phyloP scores from a whole-genome alignment of 2,113 vertebrate genomes.

The Oceanites oceanicus region DNA sequence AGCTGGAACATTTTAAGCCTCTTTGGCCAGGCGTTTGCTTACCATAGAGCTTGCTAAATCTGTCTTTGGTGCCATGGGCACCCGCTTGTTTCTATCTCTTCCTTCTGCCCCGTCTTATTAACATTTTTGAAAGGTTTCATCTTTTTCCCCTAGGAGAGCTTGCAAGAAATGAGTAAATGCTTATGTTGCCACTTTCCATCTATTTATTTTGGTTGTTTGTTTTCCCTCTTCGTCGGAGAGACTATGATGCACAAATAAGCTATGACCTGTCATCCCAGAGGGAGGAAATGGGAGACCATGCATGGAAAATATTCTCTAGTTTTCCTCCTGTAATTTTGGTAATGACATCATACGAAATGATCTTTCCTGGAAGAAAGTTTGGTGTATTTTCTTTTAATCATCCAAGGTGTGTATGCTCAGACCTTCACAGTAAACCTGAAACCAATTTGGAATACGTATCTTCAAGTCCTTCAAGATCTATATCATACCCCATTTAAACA shows the following conservation, averaged over 20 bases:
- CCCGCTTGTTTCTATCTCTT: neutral
- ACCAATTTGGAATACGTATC: neutral
- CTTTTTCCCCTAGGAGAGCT: neutral
- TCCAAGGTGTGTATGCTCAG: neutral
- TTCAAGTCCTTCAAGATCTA: conserved; percentile 45
- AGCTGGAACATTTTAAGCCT: neutral
- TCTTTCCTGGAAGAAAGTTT: neutral
- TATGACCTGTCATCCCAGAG: neutral
- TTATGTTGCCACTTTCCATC: neutral
- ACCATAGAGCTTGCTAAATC: neutral
- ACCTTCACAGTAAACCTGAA: conserved; percentile 5
- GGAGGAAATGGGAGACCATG: neutral
- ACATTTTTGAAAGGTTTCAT: neutral
- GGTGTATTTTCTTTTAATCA: neutral
- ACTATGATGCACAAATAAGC: conserved; percentile 3
- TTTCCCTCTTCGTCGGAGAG: neutral
- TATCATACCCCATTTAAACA: conserved; percentile 38
- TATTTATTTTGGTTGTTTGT: conserved; percentile 24
- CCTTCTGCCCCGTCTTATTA: neutral
- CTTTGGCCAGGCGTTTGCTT: neutral
- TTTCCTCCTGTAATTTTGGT: neutral
- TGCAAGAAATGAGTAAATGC: neutral
- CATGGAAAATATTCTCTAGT: neutral
- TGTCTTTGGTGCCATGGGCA: neutral
- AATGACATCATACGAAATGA: neutral